phyloP scores from a whole-genome alignment of 2,888 invertebrate genomes.

The Crioceris asparagi region DNA sequence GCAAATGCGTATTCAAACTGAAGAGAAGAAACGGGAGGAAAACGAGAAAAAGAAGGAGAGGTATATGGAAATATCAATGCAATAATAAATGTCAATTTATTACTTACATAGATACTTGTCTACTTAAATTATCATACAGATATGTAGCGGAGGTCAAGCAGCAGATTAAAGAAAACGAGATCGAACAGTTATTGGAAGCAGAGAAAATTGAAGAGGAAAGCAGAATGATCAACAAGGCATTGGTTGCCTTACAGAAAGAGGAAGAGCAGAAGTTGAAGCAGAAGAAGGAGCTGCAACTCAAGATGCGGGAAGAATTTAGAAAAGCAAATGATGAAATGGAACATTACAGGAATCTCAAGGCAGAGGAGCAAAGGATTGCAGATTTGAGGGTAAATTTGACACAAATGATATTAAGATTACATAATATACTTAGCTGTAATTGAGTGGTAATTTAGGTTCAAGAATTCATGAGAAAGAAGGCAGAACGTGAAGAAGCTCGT shows the following conservation, averaged over 20 bases:
- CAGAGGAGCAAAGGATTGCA: constrained; percentile 54
- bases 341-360: constrained; percentile 50
- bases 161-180: constrained; percentile 45
- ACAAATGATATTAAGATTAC: too few relatives aligned
- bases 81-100: too few relatives aligned
- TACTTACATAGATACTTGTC: neutral
- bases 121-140: constrained; percentile 14
- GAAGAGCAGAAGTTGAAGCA: constrained; percentile 49
- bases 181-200: constrained; percentile 46
- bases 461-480: constrained; percentile 52
- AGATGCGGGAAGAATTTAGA: constrained; percentile 48
- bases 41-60: constrained; percentile 27
- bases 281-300: constrained; percentile 42
- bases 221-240: constrained; percentile 48
- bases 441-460: too few relatives aligned
- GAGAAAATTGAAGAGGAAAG: constrained; percentile 60
- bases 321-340: constrained; percentile 52
- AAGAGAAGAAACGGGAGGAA: constrained; percentile 41
- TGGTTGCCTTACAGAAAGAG: constrained; percentile 53
- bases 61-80: constrained; percentile 15
- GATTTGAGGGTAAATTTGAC: constrained; percentile 44
- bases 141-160: constrained; percentile 33
- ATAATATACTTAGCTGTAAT: constrained; percentile 21
- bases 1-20: constrained; percentile 43
- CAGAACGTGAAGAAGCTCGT: constrained; percentile 47